Base-by-base conservation (phyloP, 2,888 invertebrate species). In the Petrolisthes cinctipes region DNA sequence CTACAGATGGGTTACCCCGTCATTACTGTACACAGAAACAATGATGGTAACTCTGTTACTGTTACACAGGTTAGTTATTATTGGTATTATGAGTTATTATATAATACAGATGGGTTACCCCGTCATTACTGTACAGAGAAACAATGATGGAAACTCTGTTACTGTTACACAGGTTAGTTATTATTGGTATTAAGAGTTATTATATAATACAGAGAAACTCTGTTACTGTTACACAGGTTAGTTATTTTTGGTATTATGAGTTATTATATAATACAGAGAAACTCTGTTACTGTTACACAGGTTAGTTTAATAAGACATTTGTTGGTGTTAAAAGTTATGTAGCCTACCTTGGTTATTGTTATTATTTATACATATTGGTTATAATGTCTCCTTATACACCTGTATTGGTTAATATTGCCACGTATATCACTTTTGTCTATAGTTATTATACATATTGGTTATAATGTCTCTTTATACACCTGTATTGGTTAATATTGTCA, bases 31-130 rank as follows among this genome's bases (percentile, higher is more conserved):
- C 83, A 76, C 5, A 94, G 93, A 91, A 94, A 96, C 92, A 23
- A 54, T 5, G 93, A 94, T 0, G 94, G 94, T 76, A 95, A 94
- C 82, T 94, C 95, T 0, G 95, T 95, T 20, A 93, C 93, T 82
- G 92, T 96, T 51, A 94, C 94, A 80, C 96, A 96, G 94, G 95
- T 96, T 37, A 89, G 71, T n/a, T 86, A 37, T 37, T 37, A 37
- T 37, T 37, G 37, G 37, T 37, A 37, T 37, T 37, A 37, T 37
- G 37, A 95, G 96, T 17, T 98, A 97, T 17, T 98, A 97, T 97
- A 96, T 97, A 51, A 94, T 95, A 17, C 95, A 96, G 92, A 96
- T 96, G 91, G 94, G 97, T 61, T 93, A 97, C 71, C 97, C 97
- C 0, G 94, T 97, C 3, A 94, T 97, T 66, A 95, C 94, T 76